Base-by-base conservation (phyloP, 2,888 invertebrate genomes). In the Dryomyza anilis region DNA sequence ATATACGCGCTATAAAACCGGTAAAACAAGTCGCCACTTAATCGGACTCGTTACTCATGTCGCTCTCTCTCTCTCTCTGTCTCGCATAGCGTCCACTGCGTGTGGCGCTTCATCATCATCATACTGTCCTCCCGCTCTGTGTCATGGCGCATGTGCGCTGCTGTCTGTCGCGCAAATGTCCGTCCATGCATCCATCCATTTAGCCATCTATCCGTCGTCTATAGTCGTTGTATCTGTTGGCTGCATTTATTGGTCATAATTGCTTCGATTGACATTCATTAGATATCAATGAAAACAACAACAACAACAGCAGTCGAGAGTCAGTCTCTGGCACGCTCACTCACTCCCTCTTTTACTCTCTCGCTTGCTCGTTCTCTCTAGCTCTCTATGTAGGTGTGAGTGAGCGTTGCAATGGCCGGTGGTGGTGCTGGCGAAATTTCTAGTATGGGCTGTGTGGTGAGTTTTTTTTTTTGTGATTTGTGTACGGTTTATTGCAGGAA, bases 211-310 rank as follows among this genome's bases (percentile, higher is more conserved):
- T 50, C 50, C n/a, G n/a, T 14, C 39, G 43, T 6, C 33, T 8
- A 1, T 61, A 69, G 66, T 68, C 67, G 68, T 61, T 68, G 64
- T 67, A 58, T 70, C 71, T 73, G 72, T 70, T 74, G 75, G 72
- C 70, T 70, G 72, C 75, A 80, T 76, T 78, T 80, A 79, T 79
- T 80, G 80, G 78, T 74, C 73, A 72, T 79, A 80, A 79, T 79
- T 78, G 78, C 73, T 77, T 74, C 78, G 74, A 78, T 80, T 79
- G 80, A 76, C 76, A 79, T 76, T 77, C 75, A 79, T 79, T 79
- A 79, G 74, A 70, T 73, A 77, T 78, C 77, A 75, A 78, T 78
- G 72, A 74, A 73, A 69, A 67, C 61, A 63, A 48, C 57, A 69
- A 57, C 52, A 53, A 67, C 59, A 63, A 53, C 63, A 64, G 66